phyloP scores from a whole-genome alignment of 2,888 invertebrate genomes.

The Drosophila sordidula region DNA sequence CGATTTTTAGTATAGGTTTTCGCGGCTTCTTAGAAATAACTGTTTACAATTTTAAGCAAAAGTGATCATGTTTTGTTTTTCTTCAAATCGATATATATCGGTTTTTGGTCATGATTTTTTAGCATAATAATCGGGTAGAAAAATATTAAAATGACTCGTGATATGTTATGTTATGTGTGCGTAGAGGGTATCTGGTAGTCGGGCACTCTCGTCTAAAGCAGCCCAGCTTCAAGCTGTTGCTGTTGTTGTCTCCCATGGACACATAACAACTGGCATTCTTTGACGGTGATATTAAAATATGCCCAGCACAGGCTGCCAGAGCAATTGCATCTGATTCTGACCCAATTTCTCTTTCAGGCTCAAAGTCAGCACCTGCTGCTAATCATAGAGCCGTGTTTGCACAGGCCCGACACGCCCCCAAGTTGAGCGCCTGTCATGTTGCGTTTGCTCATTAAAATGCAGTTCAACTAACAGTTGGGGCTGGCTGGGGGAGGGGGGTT shows the following conservation, averaged over 20 bases:
- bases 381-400: slow-evolving; percentile 20
- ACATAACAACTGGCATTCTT: slow-evolving; percentile 27
- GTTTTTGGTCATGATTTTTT: too few relatives aligned
- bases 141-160: too few relatives aligned
- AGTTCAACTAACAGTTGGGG: neutral
- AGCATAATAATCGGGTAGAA: too few relatives aligned
- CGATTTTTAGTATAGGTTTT: too few relatives aligned
- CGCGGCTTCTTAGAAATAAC: too few relatives aligned
- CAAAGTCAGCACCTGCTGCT: slow-evolving; percentile 26
- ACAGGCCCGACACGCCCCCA: slow-evolving; percentile 28
- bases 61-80: too few relatives aligned
- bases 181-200: slow-evolving; percentile 11
- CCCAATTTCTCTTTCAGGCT: slow-evolving; percentile 52
- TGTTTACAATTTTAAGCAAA: too few relatives aligned
- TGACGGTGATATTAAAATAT: slow-evolving; percentile 46
- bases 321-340: slow-evolving; percentile 48
- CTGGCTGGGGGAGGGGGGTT: neutral
- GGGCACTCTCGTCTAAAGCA: neutral
- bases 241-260: slow-evolving; percentile 4
- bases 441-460: slow-evolving; percentile 10
- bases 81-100: too few relatives aligned
- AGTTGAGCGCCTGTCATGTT: slow-evolving; percentile 11
- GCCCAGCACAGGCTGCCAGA: slow-evolving; percentile 31
- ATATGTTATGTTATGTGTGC: neutral
- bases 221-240: neutral